Evolutionary conservation across 1,140 invertebrate species (phyloP), one percentile per base, ranked within the genome.

Genomic region (Neodiprion lecontei): DNA sequence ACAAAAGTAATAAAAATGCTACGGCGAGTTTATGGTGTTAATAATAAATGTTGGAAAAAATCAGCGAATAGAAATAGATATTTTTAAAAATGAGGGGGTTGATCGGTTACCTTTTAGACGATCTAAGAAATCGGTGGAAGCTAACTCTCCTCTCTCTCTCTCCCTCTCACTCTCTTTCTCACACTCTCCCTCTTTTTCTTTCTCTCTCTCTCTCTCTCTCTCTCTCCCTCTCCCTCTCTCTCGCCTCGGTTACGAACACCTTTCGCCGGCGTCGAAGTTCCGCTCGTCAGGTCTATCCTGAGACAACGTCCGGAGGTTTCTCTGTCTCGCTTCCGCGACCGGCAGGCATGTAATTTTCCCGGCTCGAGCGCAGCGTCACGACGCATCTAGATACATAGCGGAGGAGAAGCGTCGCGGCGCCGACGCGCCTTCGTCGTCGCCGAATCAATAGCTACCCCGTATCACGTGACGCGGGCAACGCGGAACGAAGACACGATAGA

Each of bases 361-460:
- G 53, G 28, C 28, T 40, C 28, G 0, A 40, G 28, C 28, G 28
- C 28, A 40, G 28, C 28, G 28, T 40, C 28, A 40, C 2, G 28
- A 40, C 28, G 28, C 28, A 40, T 40, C 28, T 40, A 40, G 28
- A 40, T 40, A 61, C 53, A 61, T 14, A 12, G 53, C 53, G 53
- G 53, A 61, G 11, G 11, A 61, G 4, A 61, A 40, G 53, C 48
- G 47, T 70, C 68, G 21, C 21, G n/a, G 70, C 82, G 78, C 85
- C 82, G 81, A 61, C 53, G 85, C 85, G 84, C 85, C 85, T 86
- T 84, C 81, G 84, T 83, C 79, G 77, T 78, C 75, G 79, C 80
- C 80, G 77, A 82, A 86, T 86, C 85, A 85, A 86, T 86, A 85
- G 81, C 81, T 77, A 78, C 78, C 77, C 79, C 78, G 75, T 81